Evolutionary conservation across 2,888 invertebrate species (phyloP).

Genomic region (Himalopsyche anomala): DNA sequence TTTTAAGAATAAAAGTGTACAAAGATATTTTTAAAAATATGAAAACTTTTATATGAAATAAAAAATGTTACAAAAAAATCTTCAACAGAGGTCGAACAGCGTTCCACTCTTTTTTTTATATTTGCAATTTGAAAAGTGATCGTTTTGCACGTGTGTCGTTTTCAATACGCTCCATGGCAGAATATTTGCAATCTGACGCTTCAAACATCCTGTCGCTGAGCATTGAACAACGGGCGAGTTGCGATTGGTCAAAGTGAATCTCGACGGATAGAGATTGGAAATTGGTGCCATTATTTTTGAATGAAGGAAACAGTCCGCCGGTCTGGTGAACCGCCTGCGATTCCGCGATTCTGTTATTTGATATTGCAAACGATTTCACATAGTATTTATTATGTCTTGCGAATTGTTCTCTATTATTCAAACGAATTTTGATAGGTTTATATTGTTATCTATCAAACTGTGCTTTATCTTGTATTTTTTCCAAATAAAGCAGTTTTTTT

Average conservation of each 20-base stretch:
- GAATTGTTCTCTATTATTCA: slow-evolving; percentile 51
- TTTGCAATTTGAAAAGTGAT: background rate
- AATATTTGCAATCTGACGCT: background rate
- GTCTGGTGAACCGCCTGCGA: slow-evolving; percentile 53
- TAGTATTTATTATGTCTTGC: slow-evolving; percentile 36
- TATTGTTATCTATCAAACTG: slow-evolving; percentile 60
- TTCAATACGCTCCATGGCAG: background rate
- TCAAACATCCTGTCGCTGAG: background rate
- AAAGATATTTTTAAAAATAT: slow-evolving; percentile 65
- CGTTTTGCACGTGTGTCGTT: background rate
- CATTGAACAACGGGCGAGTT: background rate
- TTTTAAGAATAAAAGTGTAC: slow-evolving; percentile 65
- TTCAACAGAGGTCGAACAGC: background rate
- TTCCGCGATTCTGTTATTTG: slow-evolving; percentile 27
- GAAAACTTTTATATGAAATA: slow-evolving; percentile 63
- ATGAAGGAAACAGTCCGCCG: slow-evolving; percentile 42
- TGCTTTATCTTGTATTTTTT: slow-evolving; percentile 65
- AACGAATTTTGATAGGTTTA: slow-evolving; percentile 59
- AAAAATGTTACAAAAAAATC: slow-evolving; percentile 53
- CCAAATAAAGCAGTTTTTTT: slow-evolving; percentile 64
- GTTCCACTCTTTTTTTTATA: slow-evolving; percentile 17
- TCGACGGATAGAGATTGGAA: slow-evolving; percentile 56
- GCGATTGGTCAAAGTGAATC: background rate
- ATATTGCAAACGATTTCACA: slow-evolving; percentile 49
- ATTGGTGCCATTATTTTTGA: slow-evolving; percentile 61